Conservation (phyloP, 1,140 invertebrate species). For the Colletes latitarsis region DNA sequence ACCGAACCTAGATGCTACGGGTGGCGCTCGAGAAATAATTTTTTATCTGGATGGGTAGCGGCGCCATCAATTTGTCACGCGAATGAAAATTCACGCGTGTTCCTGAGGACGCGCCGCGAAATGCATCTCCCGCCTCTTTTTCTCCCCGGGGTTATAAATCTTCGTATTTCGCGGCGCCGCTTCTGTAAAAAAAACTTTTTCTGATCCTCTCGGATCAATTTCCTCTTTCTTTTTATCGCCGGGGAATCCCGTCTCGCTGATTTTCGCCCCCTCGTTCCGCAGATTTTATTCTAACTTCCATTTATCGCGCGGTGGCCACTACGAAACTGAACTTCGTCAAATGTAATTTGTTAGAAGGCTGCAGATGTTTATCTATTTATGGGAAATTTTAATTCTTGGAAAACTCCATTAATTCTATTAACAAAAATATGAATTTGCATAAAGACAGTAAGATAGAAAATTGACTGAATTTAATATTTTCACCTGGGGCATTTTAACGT, state of each 20-base stretch:
- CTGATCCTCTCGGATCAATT: background rate
- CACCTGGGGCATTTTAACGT: too few relatives aligned
- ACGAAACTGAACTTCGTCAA: too few relatives aligned
- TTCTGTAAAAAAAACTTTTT: background rate
- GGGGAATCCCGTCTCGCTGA: background rate
- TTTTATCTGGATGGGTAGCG: background rate
- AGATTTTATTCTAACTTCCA: too few relatives aligned
- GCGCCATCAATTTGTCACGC: constrained; percentile 14
- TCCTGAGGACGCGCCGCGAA: background rate
- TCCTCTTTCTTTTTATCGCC: background rate
- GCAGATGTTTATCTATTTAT: too few relatives aligned
- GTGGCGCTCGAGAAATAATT: background rate
- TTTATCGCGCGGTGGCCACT: too few relatives aligned
- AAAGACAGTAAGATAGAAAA: too few relatives aligned
- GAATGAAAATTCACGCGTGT: constrained; percentile 12
- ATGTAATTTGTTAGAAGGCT: too few relatives aligned
- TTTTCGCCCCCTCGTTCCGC: background rate
- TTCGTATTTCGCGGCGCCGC: background rate
- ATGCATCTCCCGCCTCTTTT: background rate
- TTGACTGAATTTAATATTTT: too few relatives aligned
- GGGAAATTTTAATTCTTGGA: too few relatives aligned
- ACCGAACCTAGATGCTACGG: background rate
- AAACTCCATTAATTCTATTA: too few relatives aligned
- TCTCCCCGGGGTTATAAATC: background rate
- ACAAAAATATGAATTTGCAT: too few relatives aligned